Conservation (phyloP, 2,797 vertebrate genomes). For the Aselliscus stoliczkanus region DNA sequence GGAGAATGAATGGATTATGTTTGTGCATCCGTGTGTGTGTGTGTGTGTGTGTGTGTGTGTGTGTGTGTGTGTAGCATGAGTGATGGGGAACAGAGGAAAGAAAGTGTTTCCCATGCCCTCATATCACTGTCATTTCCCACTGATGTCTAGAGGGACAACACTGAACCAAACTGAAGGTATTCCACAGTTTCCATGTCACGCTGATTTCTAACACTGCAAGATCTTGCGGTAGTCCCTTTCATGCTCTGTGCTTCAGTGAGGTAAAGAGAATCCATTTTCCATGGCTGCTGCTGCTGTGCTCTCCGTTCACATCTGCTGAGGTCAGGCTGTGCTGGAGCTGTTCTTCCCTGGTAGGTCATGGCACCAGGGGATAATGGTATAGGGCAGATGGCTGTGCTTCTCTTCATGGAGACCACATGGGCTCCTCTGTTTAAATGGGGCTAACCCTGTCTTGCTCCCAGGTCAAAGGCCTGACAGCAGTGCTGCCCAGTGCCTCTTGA, state of each 20-base stretch:
- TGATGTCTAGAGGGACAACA: background rate
- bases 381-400: background rate
- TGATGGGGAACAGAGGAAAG: background rate
- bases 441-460: background rate
- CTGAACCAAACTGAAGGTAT: background rate
- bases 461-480: background rate
- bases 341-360: background rate
- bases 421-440: background rate
- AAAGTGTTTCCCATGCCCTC: background rate
- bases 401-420: rapidly evolving
- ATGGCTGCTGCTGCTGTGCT: background rate
- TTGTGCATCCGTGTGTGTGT: background rate
- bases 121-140: background rate
- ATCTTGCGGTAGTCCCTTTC: background rate
- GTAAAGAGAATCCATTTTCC: background rate
- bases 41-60: background rate
- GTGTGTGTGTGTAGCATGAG: background rate
- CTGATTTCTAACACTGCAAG: background rate
- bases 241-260: background rate
- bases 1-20: background rate
- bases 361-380: background rate
- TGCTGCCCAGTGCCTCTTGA: background rate
- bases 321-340: background rate
- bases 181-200: background rate
- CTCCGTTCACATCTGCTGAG: background rate